Conservation (phyloP, 2,113 vertebrate species). For the Mormyrus lacerda region DNA sequence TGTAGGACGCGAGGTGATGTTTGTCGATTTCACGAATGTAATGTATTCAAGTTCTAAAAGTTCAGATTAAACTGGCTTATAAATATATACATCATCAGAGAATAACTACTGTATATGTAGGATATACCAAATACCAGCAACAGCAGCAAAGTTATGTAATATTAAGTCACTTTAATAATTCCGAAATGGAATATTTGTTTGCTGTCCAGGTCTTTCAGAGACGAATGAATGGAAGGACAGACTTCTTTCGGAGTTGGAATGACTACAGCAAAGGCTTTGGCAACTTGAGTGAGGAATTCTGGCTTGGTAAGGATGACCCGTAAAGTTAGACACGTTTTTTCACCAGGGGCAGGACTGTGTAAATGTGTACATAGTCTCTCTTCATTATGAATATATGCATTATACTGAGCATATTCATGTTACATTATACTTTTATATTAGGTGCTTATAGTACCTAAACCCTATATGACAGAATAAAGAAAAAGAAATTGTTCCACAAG, state of each 20-base stretch:
- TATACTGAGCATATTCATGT: neutral
- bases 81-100: neutral
- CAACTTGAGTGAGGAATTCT: conserved; percentile 75
- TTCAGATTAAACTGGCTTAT: neutral
- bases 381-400: neutral
- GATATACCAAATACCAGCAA: neutral
- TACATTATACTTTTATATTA: neutral
- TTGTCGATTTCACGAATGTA: neutral
- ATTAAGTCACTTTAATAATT: neutral
- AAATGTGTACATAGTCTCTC: neutral
- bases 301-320: conserved; percentile 67
- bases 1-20: neutral
- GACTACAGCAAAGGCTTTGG: conserved; percentile 81
- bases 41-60: neutral
- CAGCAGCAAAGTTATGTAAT: neutral
- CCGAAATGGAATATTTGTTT: neutral
- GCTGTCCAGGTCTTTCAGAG: conserved; percentile 79
- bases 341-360: neutral
- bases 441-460: neutral
- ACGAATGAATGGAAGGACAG: conserved; percentile 70
- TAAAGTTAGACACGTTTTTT: neutral
- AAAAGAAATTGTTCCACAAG: neutral
- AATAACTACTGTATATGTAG: neutral
- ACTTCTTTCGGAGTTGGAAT: conserved; percentile 80
- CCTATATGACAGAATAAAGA: neutral